Evolutionary conservation across 64 coral and sea anemone genomes (phyloP).

Genomic region (Pocillopora damicornis): DNA sequence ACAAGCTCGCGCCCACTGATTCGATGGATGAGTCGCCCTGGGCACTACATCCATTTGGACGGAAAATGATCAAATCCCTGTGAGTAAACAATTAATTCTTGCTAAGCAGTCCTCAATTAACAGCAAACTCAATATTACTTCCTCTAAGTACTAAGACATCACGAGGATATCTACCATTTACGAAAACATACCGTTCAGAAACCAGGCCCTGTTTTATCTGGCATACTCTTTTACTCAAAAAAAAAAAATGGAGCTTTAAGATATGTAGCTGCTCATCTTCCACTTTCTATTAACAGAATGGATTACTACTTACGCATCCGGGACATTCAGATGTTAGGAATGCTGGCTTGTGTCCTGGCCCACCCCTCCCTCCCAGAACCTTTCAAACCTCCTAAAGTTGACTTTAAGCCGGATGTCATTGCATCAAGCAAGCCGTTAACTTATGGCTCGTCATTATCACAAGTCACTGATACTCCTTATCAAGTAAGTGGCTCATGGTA

Average conservation of each 20-base stretch:
- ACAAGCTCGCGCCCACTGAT: conserved; percentile 61
- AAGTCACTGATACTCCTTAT: neutral
- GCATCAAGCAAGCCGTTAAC: conserved; percentile 68
- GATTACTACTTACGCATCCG: conserved; percentile 78
- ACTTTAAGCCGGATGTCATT: conserved; percentile 14
- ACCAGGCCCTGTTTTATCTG: no score
- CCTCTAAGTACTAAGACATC: no score
- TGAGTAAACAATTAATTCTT: conserved; percentile 39
- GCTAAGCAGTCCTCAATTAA: no score
- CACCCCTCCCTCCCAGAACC: conserved; percentile 72
- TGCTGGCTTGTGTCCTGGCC: conserved; percentile 77
- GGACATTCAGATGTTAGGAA: conserved; percentile 87
- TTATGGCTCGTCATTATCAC: conserved; percentile 59
- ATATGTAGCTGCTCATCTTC: neutral
- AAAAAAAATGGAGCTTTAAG: neutral
- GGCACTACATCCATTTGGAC: conserved; percentile 94
- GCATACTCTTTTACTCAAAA: no score
- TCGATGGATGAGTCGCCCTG: conserved; percentile 82
- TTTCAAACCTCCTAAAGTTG: conserved; percentile 68
- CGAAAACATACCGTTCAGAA: no score
- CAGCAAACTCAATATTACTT: no score
- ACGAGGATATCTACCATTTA: no score
- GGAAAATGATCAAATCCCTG: conserved; percentile 76
- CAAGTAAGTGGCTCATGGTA: conserved; percentile 17
- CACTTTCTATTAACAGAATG: conserved; percentile 44